Evolutionary conservation across 1,140 invertebrate genomes (phyloP).

Genomic region (Conus ventricosus): DNA sequence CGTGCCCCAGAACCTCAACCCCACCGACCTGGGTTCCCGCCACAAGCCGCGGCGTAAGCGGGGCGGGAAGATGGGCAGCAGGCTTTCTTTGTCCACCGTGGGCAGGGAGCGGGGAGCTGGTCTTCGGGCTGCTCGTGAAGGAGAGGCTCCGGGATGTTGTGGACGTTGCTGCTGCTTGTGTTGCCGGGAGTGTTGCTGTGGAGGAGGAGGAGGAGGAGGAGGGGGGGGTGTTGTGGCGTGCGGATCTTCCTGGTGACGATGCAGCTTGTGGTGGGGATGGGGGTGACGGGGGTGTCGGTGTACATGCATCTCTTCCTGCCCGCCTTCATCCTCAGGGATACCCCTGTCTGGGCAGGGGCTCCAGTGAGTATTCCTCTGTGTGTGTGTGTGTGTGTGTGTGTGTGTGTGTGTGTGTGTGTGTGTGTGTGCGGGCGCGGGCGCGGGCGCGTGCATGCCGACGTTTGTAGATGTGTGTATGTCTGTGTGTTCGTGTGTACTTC

Average conservation of each 20-base stretch:
- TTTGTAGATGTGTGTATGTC: background rate
- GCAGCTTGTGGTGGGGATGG: slow-evolving; percentile 52
- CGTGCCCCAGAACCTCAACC: slow-evolving; percentile 57
- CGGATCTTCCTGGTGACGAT: slow-evolving; percentile 52
- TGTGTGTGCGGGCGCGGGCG: background rate
- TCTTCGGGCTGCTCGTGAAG: background rate
- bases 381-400: background rate
- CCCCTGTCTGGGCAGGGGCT: slow-evolving; percentile 60
- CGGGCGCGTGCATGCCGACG: background rate
- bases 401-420: background rate
- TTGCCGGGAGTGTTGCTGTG: slow-evolving; percentile 9
- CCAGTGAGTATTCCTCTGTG: slow-evolving; percentile 51
- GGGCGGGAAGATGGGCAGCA: slow-evolving; percentile 24
- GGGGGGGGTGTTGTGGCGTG: slow-evolving; percentile 47
- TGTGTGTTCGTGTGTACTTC: background rate
- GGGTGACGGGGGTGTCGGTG: slow-evolving; percentile 50
- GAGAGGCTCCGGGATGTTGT: background rate
- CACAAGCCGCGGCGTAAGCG: slow-evolving; percentile 37
- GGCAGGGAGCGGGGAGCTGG: background rate
- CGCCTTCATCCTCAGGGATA: slow-evolving; percentile 49
- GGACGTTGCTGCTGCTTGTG: slow-evolving; percentile 4
- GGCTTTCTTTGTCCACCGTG: slow-evolving; percentile 9
- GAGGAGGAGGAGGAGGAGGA: slow-evolving; percentile 15
- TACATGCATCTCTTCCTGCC: slow-evolving; percentile 51
- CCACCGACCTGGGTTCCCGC: slow-evolving; percentile 41